Conservation (phyloP, 1,140 invertebrate species). For the Polyergus mexicanus region DNA sequence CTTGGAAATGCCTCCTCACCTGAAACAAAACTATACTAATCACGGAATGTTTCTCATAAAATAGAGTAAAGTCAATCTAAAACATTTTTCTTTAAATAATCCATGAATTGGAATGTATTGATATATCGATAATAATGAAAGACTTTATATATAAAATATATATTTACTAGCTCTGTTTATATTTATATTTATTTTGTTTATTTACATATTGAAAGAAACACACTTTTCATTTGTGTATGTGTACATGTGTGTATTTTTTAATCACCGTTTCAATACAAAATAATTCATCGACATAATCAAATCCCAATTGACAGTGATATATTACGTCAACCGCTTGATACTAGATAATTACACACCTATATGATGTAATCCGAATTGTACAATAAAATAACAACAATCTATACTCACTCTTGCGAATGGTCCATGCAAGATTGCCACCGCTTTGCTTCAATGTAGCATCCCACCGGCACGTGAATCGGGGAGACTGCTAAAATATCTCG, state of each 20-base stretch:
- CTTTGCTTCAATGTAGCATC: constrained; percentile 77
- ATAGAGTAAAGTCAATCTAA: too few species aligned
- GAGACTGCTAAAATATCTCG: constrained; percentile 2
- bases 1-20: too few species aligned
- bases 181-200: too few species aligned
- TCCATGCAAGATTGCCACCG: constrained; percentile 76
- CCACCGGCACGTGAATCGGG: constrained; percentile 50
- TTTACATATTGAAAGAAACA: neutral
- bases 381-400: neutral
- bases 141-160: too few species aligned
- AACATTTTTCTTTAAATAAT: too few species aligned
- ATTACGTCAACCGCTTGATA: neutral
- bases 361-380: neutral
- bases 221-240: too few species aligned
- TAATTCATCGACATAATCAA: neutral
- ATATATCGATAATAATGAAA: too few species aligned
- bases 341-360: neutral
- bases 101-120: too few species aligned
- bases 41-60: too few species aligned
- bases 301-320: neutral
- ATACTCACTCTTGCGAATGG: constrained; percentile 79
- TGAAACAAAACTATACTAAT: too few species aligned
- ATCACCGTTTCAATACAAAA: neutral
- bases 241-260: neutral
- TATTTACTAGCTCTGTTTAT: too few species aligned